Conservation (phyloP, 2,113 vertebrate species). For the Elaphurus davidianus region DNA sequence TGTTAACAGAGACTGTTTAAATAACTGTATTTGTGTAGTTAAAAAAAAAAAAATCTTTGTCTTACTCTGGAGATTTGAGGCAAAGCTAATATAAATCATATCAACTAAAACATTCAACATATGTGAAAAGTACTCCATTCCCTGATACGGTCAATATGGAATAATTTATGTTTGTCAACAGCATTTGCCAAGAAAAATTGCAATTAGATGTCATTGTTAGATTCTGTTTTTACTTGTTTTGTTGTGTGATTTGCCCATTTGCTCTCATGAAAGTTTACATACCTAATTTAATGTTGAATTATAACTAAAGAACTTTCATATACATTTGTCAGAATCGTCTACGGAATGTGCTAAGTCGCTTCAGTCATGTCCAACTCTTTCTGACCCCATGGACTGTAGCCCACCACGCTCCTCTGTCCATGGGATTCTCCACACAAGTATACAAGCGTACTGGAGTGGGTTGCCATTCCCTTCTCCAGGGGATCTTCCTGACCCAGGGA, state of each 20-base stretch:
- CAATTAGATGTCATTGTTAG: neutral
- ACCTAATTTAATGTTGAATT: neutral
- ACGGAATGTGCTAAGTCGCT: neutral
- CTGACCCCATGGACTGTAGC: neutral
- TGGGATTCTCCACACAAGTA: neutral
- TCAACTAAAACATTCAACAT: neutral
- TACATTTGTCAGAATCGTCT: neutral
- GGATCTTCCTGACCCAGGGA: neutral
- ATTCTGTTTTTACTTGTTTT: neutral
- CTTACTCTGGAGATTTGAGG: neutral
- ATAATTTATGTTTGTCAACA: neutral
- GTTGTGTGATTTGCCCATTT: neutral
- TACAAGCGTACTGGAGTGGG: neutral
- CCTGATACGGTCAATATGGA: neutral
- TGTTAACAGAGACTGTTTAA: neutral
- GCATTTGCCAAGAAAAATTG: neutral
- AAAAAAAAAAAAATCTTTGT: neutral
- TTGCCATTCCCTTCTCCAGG: neutral
- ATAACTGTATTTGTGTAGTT: neutral
- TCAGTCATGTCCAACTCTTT: neutral
- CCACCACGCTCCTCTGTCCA: neutral
- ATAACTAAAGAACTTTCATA: neutral
- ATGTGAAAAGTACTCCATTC: neutral
- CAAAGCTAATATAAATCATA: conserved; percentile 12
- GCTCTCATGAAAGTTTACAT: neutral